Percentiles rank a stretch among this genome's conserved stretches.
phyloP scores from a whole-genome alignment of 2,888 invertebrate genomes.

The Scaptodrosophila latifasciaeformis region DNA sequence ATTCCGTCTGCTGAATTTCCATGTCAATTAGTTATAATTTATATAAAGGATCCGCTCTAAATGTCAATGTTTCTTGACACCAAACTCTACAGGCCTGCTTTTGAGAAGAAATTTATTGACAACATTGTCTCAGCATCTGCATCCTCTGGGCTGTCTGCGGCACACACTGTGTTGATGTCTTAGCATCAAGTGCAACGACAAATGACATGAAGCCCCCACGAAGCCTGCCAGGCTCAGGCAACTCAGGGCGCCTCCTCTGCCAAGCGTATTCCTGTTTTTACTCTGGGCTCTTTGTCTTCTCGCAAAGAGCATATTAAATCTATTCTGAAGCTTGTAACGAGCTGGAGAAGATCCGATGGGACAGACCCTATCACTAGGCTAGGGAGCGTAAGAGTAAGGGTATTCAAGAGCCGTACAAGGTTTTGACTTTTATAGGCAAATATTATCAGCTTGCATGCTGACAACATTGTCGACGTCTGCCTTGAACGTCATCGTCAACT shows the following conservation, averaged over 20 bases:
- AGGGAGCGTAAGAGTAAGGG: too few species aligned
- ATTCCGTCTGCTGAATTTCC: constrained; percentile 31
- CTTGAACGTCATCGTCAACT: constrained; percentile 1
- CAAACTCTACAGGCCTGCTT: too few species aligned
- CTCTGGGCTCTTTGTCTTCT: constrained; percentile 20
- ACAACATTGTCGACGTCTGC: constrained; percentile 19
- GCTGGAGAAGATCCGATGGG: too few species aligned
- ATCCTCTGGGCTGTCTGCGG: not conserved
- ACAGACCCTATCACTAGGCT: too few species aligned
- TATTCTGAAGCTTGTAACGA: too few species aligned
- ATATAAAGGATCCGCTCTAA: too few species aligned
- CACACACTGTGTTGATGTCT: too few species aligned
- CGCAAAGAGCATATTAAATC: too few species aligned
- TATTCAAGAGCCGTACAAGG: too few species aligned
- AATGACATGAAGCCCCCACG: constrained; percentile 2
- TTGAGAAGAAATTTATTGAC: constrained; percentile 33
- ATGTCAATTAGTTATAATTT: constrained; percentile 60
- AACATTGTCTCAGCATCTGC: not conserved
- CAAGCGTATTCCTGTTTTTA: constrained; percentile 4
- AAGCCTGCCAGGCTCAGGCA: not conserved
- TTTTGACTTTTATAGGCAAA: constrained; percentile 34
- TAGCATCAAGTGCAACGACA: constrained; percentile 3
- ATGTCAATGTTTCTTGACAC: constrained; percentile 44
- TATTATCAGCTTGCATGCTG: constrained; percentile 30
- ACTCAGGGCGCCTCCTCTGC: not conserved